A percentile compares a stretch with the other conserved stretches of the same genome.
Conservation (phyloP, 1,140 invertebrate species). For the Holcopasites calliopsidis region DNA sequence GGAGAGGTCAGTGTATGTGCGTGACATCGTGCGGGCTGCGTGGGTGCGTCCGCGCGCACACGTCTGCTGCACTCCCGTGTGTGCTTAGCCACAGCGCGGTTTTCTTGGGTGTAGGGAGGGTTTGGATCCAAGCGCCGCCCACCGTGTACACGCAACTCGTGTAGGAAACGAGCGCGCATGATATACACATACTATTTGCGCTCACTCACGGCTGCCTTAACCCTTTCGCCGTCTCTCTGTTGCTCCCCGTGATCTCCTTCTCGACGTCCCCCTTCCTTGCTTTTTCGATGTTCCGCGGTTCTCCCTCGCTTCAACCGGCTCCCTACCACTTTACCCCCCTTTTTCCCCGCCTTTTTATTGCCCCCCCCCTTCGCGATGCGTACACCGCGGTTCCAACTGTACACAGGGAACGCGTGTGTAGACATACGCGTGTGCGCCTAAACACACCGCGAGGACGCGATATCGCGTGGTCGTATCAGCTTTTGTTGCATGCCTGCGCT, state of each 20-base stretch:
- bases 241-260: not conserved
- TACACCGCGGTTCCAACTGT: not conserved
- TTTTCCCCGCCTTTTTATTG: constrained; percentile 7
- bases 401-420: not conserved
- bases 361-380: not conserved
- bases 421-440: constrained; percentile 10
- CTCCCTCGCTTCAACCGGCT: too few species aligned
- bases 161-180: constrained; percentile 16
- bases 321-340: not conserved
- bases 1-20: constrained; percentile 2
- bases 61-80: not conserved
- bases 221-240: not conserved
- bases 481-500: constrained; percentile 63
- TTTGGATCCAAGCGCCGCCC: constrained; percentile 42
- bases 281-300: not conserved
- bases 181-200: too few species aligned
- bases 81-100: not conserved
- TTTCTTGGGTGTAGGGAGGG: constrained; percentile 45
- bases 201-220: constrained; percentile 11
- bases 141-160: constrained; percentile 9
- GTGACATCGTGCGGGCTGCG: constrained; percentile 5
- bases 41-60: constrained; percentile 16
- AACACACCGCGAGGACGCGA: constrained; percentile 30
- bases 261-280: not conserved
- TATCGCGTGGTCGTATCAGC: constrained; percentile 60